These are phyloP conservation scores for Branchinecta sandiegonensis DNA, from an alignment of 2,888 invertebrate species.

Conservation along the genomic window DNA sequence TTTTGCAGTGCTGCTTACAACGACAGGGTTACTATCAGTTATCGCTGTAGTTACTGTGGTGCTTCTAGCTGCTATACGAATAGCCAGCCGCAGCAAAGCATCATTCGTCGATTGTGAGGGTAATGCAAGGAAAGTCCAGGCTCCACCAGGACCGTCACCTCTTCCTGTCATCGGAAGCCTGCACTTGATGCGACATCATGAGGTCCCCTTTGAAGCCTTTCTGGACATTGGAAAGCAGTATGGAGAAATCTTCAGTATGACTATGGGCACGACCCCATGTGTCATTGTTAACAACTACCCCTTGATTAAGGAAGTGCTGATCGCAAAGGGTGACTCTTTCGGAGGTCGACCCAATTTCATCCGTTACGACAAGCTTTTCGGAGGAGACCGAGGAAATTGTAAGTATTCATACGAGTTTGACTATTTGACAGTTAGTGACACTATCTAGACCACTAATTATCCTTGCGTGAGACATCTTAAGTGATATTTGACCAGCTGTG, in stretches of 20 bases:
- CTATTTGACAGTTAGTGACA: too few relatives aligned
- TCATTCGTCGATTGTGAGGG: background rate
- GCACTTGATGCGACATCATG: constrained; percentile 47
- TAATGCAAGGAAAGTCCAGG: constrained; percentile 7
- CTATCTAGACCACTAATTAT: too few relatives aligned
- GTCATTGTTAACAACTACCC: constrained; percentile 58
- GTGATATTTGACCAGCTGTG: too few relatives aligned
- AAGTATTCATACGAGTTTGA: constrained; percentile 37
- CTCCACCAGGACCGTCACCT: constrained; percentile 50
- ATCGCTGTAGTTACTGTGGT: background rate
- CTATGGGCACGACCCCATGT: constrained; percentile 51
- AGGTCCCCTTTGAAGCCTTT: constrained; percentile 54
- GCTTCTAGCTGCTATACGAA: background rate
- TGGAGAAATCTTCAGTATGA: constrained; percentile 56
- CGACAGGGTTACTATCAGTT: background rate
- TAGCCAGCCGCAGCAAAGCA: background rate
- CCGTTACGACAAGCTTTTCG: constrained; percentile 64
- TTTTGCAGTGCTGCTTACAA: constrained; percentile 2
- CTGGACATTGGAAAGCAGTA: constrained; percentile 50
- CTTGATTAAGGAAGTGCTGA: constrained; percentile 56
- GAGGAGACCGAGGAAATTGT: constrained; percentile 73
- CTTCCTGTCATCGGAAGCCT: constrained; percentile 56
- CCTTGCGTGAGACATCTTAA: too few relatives aligned
- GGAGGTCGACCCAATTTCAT: constrained; percentile 67
- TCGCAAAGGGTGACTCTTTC: constrained; percentile 63